Evolutionary conservation across 2,113 vertebrate species (phyloP), one percentile per base, ranked within the genome.

Genomic region (Ciconia boyciana): DNA sequence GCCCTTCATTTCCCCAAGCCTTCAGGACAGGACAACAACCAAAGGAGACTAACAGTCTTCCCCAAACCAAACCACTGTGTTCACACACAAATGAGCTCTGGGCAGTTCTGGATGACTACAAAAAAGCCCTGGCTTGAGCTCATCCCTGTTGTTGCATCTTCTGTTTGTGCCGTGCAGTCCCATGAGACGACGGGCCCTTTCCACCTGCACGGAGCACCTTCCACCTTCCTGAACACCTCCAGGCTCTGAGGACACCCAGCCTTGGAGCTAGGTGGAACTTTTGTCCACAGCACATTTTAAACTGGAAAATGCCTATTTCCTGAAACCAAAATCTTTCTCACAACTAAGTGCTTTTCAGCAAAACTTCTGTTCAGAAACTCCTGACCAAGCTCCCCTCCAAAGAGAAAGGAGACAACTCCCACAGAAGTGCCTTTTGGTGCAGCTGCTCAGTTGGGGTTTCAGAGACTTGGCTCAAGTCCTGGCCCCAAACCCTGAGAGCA

Each of bases 181-280:
- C 1, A 0, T 16, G 41, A 26, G 34, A 65, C 36, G 51, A 82
- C 1, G 1, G 12, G 14, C 9, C 11, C 51, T 49, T 31, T 81
- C 57, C 4, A 52, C 10, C 13, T 43, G 5, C 4, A 3, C 6
- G 4, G 36, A 82, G 26, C 19, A 74, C 19, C 41, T 77, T 64
- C 21, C 21, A 64, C 16, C 58, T 72, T 61, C 43, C 17, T 58
- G 41, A 65, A 61, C 16, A 58, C 9, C 34, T 82, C 20, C 52
- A 84, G 8, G 11, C 51, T 54, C 43, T 78, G 51, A 82, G 84
- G 51, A 78, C 9, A 65, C 11, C 3, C 31, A 69, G 14, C 16
- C 19, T 43, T 64, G 77, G 44, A 87, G 39, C 11, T 60, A 21
- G 13, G 20, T 25, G 69, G 32, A 91, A 64, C 44, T 46, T 57